phyloP scores from a whole-genome alignment of 2,797 vertebrate genomes.

The Chanos chanos region DNA sequence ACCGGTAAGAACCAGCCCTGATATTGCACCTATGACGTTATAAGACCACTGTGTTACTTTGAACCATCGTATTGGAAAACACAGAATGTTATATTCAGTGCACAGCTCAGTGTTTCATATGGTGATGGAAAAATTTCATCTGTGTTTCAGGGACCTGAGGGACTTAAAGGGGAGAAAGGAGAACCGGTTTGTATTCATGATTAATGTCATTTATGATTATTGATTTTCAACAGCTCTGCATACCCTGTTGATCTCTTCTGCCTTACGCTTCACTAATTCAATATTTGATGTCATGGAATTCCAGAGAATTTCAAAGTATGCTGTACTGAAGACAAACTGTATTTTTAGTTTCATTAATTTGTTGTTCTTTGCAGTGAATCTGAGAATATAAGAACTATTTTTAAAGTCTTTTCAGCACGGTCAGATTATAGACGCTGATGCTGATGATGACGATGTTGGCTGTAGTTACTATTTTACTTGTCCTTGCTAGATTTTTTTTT shows the following conservation, averaged over 20 bases:
- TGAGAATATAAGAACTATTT: too few species aligned
- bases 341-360: too few species aligned
- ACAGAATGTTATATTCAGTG: too few species aligned
- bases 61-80: too few species aligned
- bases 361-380: too few species aligned
- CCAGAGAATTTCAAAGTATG: too few species aligned
- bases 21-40: not conserved
- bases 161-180: slow-evolving; percentile 79
- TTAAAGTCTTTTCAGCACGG: not conserved
- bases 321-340: too few species aligned
- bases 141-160: slow-evolving; percentile 67
- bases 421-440: not conserved
- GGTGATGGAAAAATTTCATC: too few species aligned
- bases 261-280: not conserved
- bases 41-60: too few species aligned
- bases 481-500: slow-evolving; percentile 42
- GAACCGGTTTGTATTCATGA: slow-evolving; percentile 68
- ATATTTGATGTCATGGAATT: not conserved
- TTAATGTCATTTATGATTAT: slow-evolving; percentile 13
- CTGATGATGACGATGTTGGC: slow-evolving; percentile 31
- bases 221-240: slow-evolving; percentile 4
- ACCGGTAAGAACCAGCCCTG: slow-evolving; percentile 51
- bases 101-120: too few species aligned
- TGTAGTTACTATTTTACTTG: slow-evolving; percentile 44
- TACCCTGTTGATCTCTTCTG: not conserved